Evolutionary conservation across 2,888 invertebrate genomes (phyloP).

Genomic region (Macaria liturata): DNA sequence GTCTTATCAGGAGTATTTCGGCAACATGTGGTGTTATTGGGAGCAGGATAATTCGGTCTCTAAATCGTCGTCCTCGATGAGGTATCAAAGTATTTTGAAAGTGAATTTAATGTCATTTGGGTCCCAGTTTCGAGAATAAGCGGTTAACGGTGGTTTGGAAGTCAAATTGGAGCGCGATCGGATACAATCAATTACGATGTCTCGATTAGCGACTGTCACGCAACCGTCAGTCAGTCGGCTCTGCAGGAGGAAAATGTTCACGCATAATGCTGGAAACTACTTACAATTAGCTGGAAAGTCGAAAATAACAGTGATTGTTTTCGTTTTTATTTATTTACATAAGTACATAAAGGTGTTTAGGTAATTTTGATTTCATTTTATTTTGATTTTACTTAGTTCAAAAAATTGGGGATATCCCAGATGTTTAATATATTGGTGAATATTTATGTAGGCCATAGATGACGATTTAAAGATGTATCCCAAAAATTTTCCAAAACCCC

Average conservation of each 20-base stretch:
- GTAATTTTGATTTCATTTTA: no score
- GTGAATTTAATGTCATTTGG: not conserved
- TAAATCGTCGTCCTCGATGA: constrained; percentile 11
- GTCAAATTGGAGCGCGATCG: constrained; percentile 9
- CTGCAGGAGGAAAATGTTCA: not conserved
- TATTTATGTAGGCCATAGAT: no score
- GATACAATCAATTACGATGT: constrained; percentile 12
- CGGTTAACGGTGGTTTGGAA: constrained; percentile 8
- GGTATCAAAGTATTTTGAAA: not conserved
- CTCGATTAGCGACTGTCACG: constrained; percentile 11
- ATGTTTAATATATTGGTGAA: no score
- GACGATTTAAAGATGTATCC: no score
- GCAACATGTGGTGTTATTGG: constrained; percentile 15
- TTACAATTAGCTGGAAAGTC: no score
- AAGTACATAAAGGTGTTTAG: no score
- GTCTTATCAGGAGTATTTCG: constrained; percentile 38
- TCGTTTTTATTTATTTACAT: no score
- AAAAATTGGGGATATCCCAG: no score
- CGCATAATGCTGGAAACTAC: no score
- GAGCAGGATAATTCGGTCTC: constrained; percentile 33
- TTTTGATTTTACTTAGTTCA: no score
- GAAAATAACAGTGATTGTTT: no score
- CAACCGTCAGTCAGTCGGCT: not conserved
- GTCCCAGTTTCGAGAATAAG: not conserved
- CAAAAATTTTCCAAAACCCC: no score